Percentiles rank a stretch among this genome's conserved stretches.
These are phyloP conservation scores for Trachurus trachurus DNA, from an alignment of 2,797 vertebrate species.

Conservation along the genomic window DNA sequence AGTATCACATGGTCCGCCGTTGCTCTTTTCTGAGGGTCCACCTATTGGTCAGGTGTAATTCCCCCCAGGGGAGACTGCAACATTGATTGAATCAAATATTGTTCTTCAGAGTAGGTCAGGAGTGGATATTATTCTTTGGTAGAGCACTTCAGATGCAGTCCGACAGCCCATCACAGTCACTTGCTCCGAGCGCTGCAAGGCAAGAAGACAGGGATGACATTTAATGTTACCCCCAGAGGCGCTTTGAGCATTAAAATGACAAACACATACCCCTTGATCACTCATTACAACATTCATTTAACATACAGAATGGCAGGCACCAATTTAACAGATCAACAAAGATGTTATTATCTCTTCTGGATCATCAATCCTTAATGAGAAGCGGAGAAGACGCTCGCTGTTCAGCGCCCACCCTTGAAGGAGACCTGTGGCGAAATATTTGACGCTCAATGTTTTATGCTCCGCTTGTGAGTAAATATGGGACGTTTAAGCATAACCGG, in stretches of 20 bases:
- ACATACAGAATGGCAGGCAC: conserved; percentile 53
- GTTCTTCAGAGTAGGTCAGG: conserved; percentile 75
- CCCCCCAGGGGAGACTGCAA: conserved; percentile 58
- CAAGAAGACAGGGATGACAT: conserved; percentile 54
- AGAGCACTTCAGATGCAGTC: conserved; percentile 67
- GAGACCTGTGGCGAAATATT: conserved; percentile 62
- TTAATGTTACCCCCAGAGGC: conserved; percentile 56
- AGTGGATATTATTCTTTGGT: conserved; percentile 72
- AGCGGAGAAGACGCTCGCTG: conserved; percentile 37
- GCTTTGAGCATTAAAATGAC: conserved; percentile 48
- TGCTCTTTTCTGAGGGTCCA: conserved; percentile 75
- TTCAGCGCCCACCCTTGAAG: conserved; percentile 53
- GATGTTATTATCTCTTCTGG: conserved; percentile 69
- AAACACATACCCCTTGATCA: conserved; percentile 50
- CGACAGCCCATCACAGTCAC: conserved; percentile 70
- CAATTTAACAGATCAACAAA: conserved; percentile 76
- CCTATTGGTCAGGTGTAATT: conserved; percentile 67
- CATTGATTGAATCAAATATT: conserved; percentile 74
- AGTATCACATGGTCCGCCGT: conserved; percentile 77
- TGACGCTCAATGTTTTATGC: conserved; percentile 50
- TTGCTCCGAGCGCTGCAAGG: conserved; percentile 67
- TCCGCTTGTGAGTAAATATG: conserved; percentile 61
- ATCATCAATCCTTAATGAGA: conserved; percentile 72
- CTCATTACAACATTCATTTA: conserved; percentile 64
- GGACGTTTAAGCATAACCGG: conserved; percentile 64